phyloP scores from a whole-genome alignment of 2,888 invertebrate genomes.

The Philonicus albiceps region DNA sequence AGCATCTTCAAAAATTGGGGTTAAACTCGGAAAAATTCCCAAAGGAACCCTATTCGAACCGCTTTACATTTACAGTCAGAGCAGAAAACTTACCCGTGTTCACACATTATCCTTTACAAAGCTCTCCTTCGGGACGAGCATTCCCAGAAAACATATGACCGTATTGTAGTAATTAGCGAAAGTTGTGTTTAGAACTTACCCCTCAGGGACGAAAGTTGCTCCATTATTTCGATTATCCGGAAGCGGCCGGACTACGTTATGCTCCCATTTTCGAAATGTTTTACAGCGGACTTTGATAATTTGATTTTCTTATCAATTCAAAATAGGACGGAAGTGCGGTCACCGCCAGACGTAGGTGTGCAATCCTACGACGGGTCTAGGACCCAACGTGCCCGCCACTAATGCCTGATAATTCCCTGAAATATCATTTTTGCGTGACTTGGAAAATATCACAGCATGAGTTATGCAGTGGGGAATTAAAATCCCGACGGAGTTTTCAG shows the following conservation, averaged over 20 bases:
- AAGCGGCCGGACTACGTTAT: neutral
- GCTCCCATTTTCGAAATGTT: neutral
- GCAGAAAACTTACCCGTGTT: neutral
- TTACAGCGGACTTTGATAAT: neutral
- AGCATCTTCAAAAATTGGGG: neutral
- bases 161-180: conserved; percentile 23
- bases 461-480: neutral
- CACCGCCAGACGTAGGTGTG: neutral
- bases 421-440: neutral
- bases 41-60: neutral
- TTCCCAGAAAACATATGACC: neutral
- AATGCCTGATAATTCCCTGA: neutral
- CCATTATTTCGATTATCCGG: conserved; percentile 6
- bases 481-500: neutral
- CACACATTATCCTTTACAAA: neutral
- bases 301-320: neutral
- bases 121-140: neutral
- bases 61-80: neutral
- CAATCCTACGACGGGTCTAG: neutral
- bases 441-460: neutral
- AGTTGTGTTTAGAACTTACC: conserved; percentile 19
- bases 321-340: neutral
- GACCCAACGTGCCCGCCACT: neutral
- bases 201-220: neutral
- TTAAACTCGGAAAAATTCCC: neutral